Percentiles rank a stretch among this genome's conserved stretches.
These are phyloP conservation scores for Pristionchus japonicus DNA, from an alignment of 2,888 invertebrate species.

Conservation along the genomic window DNA sequence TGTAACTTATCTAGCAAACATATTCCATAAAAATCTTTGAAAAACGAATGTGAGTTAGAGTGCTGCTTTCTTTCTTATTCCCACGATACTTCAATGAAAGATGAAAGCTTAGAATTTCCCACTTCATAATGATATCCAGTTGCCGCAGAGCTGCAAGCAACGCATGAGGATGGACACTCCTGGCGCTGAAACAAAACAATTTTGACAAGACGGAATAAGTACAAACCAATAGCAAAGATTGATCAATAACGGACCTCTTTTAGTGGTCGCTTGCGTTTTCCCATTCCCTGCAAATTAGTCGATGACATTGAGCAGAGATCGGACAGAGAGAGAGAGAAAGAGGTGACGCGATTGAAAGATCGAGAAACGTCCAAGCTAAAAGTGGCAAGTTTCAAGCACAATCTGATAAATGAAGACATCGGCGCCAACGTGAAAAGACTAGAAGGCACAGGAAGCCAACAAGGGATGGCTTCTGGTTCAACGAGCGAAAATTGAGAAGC, in stretches of 20 bases:
- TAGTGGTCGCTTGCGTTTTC: not conserved
- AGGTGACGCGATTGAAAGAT: too few relatives aligned
- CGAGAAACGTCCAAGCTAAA: too few relatives aligned
- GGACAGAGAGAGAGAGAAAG: not conserved
- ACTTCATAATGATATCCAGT: conserved; percentile 20
- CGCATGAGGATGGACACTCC: not conserved
- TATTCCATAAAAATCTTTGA: too few relatives aligned
- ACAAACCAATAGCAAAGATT: too few relatives aligned
- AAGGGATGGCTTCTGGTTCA: not conserved
- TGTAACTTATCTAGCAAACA: too few relatives aligned
- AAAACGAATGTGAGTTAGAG: too few relatives aligned
- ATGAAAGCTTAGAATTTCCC: not conserved
- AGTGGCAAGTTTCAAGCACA: not conserved
- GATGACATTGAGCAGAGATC: not conserved
- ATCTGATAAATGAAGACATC: not conserved
- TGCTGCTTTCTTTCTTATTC: too few relatives aligned
- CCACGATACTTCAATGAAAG: too few relatives aligned
- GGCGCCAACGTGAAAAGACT: not conserved
- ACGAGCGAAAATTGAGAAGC: not conserved
- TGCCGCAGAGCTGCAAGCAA: not conserved
- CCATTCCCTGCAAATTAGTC: not conserved
- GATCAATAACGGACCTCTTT: not conserved
- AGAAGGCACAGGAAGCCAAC: not conserved
- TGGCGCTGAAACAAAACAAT: not conserved
- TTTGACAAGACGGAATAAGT: not conserved